Conservation (phyloP, 2,888 invertebrate genomes). For the Acrocyrtus sp. region DNA sequence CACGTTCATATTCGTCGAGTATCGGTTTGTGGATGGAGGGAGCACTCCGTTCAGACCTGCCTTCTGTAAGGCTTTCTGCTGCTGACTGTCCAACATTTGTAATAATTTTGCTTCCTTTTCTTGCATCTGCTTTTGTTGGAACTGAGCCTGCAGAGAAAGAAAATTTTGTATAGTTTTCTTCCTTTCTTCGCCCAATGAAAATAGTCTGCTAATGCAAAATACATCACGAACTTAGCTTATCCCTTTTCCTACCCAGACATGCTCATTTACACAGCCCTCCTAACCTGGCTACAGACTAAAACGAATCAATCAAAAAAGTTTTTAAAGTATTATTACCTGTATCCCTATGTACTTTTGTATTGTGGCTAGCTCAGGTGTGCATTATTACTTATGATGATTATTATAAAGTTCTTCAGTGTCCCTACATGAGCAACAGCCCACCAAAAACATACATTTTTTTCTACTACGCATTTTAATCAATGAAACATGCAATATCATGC, state of each 20-base stretch:
- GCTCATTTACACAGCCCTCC: no score
- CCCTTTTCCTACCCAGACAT: no score
- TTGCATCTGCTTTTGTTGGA: constrained; percentile 83
- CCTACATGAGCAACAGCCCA: no score
- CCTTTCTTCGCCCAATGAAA: neutral
- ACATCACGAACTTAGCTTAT: neutral
- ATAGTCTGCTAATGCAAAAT: neutral
- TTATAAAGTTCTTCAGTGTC: neutral
- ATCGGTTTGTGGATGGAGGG: constrained; percentile 28
- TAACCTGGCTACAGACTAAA: no score
- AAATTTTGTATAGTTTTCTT: no score
- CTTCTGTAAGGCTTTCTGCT: constrained; percentile 73
- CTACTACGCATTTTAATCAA: no score
- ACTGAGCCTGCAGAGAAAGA: constrained; percentile 75
- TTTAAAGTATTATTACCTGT: no score
- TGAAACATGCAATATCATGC: constrained; percentile 14
- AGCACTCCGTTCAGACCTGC: constrained; percentile 50
- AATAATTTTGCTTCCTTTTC: constrained; percentile 83
- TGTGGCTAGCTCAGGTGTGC: no score
- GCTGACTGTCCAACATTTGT: constrained; percentile 76
- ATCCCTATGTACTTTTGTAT: no score
- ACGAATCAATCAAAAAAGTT: no score
- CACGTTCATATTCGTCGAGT: constrained; percentile 6
- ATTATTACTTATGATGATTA: no score
- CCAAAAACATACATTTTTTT: neutral